These are phyloP conservation scores for Urocynchramus pylzowi DNA, from an alignment of 2,113 vertebrate species.

Conservation along the genomic window DNA sequence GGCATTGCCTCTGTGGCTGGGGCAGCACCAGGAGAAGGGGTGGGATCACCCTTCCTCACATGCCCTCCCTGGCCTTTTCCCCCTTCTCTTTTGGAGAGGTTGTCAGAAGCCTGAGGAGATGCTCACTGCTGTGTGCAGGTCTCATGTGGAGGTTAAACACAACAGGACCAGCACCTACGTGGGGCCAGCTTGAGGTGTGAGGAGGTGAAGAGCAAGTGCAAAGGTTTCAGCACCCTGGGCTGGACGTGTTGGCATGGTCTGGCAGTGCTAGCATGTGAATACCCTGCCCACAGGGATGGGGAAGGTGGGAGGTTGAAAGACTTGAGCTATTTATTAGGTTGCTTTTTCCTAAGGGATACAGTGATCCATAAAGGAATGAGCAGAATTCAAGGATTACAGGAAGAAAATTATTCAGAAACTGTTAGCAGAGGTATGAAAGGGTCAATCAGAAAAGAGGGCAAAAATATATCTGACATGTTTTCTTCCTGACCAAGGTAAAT, in stretches of 20 bases:
- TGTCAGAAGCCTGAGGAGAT: not conserved
- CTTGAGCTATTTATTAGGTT: not conserved
- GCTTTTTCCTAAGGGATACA: not conserved
- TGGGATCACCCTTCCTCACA: not conserved
- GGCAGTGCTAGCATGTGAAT: not conserved
- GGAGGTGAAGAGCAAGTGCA: not conserved
- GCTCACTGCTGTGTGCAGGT: accelerated
- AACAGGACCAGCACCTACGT: accelerated
- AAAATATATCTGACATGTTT: not conserved
- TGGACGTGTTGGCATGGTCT: not conserved
- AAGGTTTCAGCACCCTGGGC: not conserved
- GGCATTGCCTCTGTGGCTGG: accelerated
- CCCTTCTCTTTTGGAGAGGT: not conserved
- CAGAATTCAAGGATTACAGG: not conserved
- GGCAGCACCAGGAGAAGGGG: not conserved
- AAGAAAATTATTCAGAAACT: not conserved
- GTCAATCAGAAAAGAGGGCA: not conserved
- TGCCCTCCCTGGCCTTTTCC: not conserved
- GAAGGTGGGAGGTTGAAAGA: not conserved
- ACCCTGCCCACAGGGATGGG: not conserved
- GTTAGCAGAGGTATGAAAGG: not conserved
- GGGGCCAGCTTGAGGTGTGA: not conserved
- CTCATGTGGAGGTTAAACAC: not conserved
- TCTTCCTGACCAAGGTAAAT: not conserved
- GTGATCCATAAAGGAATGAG: not conserved